Evolutionary conservation across 2,888 invertebrate genomes (phyloP).

Genomic region (Sepioteuthis lessoniana): DNA sequence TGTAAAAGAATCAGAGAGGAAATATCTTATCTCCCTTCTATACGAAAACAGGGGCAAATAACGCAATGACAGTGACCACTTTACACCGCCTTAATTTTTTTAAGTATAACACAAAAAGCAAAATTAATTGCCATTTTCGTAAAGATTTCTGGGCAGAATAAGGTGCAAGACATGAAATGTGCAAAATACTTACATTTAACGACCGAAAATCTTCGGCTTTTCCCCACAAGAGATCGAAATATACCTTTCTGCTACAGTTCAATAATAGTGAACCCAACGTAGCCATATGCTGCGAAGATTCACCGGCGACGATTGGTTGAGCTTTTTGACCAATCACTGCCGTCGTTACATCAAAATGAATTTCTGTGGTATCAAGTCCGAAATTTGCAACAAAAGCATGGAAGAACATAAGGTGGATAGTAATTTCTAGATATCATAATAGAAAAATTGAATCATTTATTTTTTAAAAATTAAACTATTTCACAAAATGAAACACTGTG

Average conservation of each 20-base stretch:
- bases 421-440: too few species aligned
- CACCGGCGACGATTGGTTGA: background rate
- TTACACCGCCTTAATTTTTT: background rate
- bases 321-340: background rate
- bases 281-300: slow-evolving; percentile 59
- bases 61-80: background rate
- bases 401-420: too few species aligned
- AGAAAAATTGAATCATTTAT: too few species aligned
- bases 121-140: background rate
- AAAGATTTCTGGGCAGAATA: background rate
- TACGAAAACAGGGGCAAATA: background rate
- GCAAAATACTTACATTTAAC: slow-evolving; percentile 44
- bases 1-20: background rate
- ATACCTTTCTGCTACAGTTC: slow-evolving; percentile 64
- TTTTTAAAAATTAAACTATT: too few species aligned
- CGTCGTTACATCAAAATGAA: background rate
- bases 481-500: too few species aligned
- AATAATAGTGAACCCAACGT: slow-evolving; percentile 66
- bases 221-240: slow-evolving; percentile 69
- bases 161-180: background rate
- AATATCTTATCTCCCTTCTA: background rate
- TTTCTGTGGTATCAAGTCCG: too few species aligned
- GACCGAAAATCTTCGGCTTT: slow-evolving; percentile 46
- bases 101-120: background rate
- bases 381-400: too few species aligned